Evolutionary conservation across 2,797 vertebrate genomes (phyloP).

Genomic region (Lutjanus campechanus): DNA sequence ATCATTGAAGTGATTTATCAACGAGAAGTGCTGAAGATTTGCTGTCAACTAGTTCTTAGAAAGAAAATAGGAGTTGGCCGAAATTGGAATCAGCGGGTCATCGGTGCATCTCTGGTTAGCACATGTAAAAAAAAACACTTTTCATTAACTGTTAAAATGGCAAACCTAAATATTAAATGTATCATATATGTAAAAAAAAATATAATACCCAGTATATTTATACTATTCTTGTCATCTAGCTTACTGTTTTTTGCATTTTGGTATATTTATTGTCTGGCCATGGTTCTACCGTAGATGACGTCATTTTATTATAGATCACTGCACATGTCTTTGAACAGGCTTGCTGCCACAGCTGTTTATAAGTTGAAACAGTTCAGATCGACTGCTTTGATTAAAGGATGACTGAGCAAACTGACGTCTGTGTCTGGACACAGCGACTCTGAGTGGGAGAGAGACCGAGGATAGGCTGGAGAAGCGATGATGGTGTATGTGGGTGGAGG

Average conservation of each 20-base stretch:
- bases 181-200: too few species aligned
- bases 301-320: background rate
- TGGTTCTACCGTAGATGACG: background rate
- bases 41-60: background rate
- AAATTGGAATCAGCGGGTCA: too few species aligned
- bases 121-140: too few species aligned
- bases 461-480: constrained; percentile 52
- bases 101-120: too few species aligned
- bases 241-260: background rate
- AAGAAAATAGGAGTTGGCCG: too few species aligned
- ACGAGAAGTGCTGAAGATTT: background rate
- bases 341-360: background rate
- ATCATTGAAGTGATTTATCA: background rate
- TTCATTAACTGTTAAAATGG: too few species aligned
- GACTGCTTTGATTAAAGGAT: constrained; percentile 36
- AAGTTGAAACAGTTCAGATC: constrained; percentile 5
- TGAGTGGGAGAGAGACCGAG: constrained; percentile 34
- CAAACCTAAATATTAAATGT: too few species aligned
- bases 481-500: constrained; percentile 60
- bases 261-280: background rate
- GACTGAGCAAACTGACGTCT: constrained; percentile 35
- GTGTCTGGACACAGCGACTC: constrained; percentile 57
- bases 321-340: background rate
- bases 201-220: background rate
- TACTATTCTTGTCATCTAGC: background rate